Base-by-base conservation (phyloP, 1,140 invertebrate genomes). In the Micrasema minimum region DNA sequence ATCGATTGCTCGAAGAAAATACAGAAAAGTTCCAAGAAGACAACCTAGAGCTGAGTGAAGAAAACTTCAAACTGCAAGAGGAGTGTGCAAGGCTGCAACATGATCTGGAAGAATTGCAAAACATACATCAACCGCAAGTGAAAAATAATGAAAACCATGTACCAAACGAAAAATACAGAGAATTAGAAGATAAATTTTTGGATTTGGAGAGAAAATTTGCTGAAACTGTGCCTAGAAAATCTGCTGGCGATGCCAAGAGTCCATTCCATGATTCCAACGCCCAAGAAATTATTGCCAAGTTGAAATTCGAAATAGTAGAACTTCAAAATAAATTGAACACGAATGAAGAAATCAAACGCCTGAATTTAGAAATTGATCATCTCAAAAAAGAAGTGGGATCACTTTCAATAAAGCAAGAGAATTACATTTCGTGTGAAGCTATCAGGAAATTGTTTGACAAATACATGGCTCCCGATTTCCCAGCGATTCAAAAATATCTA, bases 41-140 rank as follows among this genome's bases (percentile, higher is more conserved):
- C 75, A 85, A 85, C 72, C 80, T 83, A 75, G 81, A 84, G 11
- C 75, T 85, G 53, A 80, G 83, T 38, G 84, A 85, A 79, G 83
- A 85, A 73, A 77, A 83, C 23, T 84, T 83, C 71, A 83, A 81
- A 73, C 75, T 85, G 46, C 82, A 84, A 72, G 83, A 85, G 74
- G 78, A 83, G 75, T 79, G 81, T 22, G 81, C 82, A 6, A 83
- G 81, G 76, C 77, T 82, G 57, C 82, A 84, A 64, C 80, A 71
- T 22, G 70, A 69, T 66, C 12, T 77, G 20, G 74, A 77, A 65
- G 69, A 77, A 51, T 31, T 72, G 53, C 71, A 65, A 41, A 72
- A 68, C 18, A 57, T n/a, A 45, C 67, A 41, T 37, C 22, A 18
- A 16, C 45, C 11, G 35, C 22, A 12, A 14, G 43, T 20, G 26